A percentile compares a stretch with the other conserved stretches of the same genome.
Evolutionary conservation across 2,797 vertebrate genomes (phyloP).

Genomic region (Potorous gilbertii): DNA sequence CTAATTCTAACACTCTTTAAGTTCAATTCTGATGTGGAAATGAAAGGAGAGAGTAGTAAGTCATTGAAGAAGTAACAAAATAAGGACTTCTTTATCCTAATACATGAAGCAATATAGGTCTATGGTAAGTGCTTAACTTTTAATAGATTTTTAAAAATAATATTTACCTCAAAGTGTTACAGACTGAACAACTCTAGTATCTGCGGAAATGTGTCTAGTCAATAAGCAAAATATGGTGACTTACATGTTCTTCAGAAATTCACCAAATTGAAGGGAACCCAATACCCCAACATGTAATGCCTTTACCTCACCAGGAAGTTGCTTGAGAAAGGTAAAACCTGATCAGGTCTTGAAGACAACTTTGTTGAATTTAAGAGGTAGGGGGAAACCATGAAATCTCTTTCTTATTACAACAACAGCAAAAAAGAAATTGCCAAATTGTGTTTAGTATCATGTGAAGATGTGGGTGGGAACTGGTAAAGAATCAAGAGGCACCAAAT

Average conservation of each 20-base stretch:
- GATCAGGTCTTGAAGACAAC: neutral
- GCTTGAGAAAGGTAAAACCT: neutral
- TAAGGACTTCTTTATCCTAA: neutral
- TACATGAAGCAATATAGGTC: neutral
- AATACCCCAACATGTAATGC: neutral
- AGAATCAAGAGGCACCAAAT: neutral
- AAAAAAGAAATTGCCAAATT: neutral
- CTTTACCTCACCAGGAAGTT: neutral
- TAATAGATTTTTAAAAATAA: neutral
- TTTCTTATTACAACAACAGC: neutral
- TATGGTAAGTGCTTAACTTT: neutral
- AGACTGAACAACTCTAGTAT: neutral
- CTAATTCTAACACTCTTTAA: neutral
- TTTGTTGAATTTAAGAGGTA: too few relatives aligned
- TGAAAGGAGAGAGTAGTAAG: neutral
- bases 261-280: neutral
- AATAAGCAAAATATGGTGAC: neutral
- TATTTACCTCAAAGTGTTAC: neutral
- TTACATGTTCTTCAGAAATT: neutral
- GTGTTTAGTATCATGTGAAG: neutral
- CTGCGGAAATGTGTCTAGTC: neutral
- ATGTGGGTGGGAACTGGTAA: neutral
- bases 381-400: neutral
- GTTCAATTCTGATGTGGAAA: neutral
- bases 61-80: neutral